Percentiles rank a stretch among this genome's conserved stretches.
phyloP scores from a whole-genome alignment of 64 coral and sea anemone species.

The Pocillopora damicornis region DNA sequence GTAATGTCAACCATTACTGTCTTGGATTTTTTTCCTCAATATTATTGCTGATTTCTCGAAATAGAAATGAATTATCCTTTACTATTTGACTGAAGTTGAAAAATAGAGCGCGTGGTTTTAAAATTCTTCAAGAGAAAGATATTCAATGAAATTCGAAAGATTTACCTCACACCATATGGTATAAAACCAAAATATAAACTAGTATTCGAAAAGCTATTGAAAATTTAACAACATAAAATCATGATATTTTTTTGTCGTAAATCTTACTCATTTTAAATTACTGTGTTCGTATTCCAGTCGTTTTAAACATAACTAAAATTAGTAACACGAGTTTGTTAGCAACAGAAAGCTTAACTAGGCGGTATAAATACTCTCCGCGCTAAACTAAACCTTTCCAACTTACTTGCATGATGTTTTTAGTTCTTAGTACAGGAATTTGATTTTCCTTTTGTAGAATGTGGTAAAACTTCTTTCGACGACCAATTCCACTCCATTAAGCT shows the following conservation, averaged over 20 bases:
- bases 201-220: slow-evolving; percentile 28
- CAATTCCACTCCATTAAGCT: slow-evolving; percentile 6
- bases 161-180: neutral
- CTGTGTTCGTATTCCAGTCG: neutral
- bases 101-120: neutral
- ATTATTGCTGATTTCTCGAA: neutral
- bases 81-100: too few species aligned
- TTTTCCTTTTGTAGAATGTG: neutral
- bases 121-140: neutral
- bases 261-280: neutral
- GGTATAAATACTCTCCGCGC: neutral
- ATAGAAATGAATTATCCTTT: neutral
- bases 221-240: slow-evolving; percentile 17
- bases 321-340: neutral
- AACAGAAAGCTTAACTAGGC: neutral
- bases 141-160: neutral
- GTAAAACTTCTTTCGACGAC: neutral
- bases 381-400: neutral
- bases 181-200: slow-evolving; percentile 25
- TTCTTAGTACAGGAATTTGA: neutral
- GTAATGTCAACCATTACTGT: neutral
- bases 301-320: neutral
- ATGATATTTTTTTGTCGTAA: neutral
- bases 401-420: slow-evolving; percentile 32
- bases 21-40: neutral